Percentiles rank a stretch among this genome's conserved stretches.
These are phyloP conservation scores for Sinhomidia bicolor DNA, from an alignment of 2,888 invertebrate genomes.

Conservation along the genomic window DNA sequence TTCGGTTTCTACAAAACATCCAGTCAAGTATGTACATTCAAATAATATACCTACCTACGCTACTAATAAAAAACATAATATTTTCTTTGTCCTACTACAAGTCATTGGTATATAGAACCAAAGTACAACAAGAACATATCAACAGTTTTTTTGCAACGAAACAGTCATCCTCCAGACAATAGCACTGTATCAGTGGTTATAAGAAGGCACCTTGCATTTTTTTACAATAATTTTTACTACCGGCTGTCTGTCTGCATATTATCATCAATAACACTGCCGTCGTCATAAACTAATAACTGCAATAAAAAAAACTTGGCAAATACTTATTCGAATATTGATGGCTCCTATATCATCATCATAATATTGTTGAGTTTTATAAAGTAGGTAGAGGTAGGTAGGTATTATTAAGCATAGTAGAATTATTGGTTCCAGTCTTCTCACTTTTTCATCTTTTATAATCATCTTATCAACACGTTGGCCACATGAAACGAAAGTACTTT, in stretches of 20 bases:
- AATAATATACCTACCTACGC: no score
- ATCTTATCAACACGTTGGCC: slow-evolving; percentile 36
- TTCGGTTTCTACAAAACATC: no score
- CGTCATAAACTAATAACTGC: slow-evolving; percentile 51
- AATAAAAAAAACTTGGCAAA: slow-evolving; percentile 49
- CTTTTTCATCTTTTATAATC: neutral
- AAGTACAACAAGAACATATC: no score
- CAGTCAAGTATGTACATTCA: no score
- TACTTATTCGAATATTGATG: neutral
- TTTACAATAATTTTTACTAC: slow-evolving; percentile 44
- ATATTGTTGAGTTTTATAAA: no score
- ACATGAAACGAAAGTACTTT: neutral
- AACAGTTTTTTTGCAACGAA: slow-evolving; percentile 1
- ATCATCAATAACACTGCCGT: slow-evolving; percentile 58
- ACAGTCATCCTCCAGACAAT: slow-evolving; percentile 17
- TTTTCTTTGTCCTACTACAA: no score
- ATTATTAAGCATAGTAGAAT: no score
- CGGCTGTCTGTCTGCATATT: slow-evolving; percentile 59
- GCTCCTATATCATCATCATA: slow-evolving; percentile 14
- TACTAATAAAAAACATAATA: no score
- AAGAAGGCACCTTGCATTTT: slow-evolving; percentile 59
- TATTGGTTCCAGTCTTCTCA: slow-evolving; percentile 38
- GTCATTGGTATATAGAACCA: no score
- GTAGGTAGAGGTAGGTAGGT: no score
- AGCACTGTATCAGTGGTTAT: neutral